A percentile compares a stretch with the other conserved stretches of the same genome.
Conservation (phyloP, 1,140 invertebrate species). For the Pogonus chalceus region DNA sequence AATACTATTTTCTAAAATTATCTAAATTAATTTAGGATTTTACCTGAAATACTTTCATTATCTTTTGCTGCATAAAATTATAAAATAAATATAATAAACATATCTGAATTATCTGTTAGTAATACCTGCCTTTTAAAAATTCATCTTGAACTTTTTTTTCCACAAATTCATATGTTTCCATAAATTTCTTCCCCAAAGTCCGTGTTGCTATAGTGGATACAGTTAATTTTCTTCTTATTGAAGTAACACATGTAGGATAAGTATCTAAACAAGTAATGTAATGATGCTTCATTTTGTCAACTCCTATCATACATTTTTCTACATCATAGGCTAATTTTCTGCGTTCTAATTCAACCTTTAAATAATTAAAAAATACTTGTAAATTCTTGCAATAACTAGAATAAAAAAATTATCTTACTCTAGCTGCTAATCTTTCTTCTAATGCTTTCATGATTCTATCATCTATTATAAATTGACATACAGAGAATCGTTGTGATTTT, state of each 20-base stretch:
- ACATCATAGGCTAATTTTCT: slow-evolving; percentile 46
- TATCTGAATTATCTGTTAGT: neutral
- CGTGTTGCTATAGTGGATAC: slow-evolving; percentile 51
- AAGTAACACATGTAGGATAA: slow-evolving; percentile 49
- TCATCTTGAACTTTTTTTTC: slow-evolving; percentile 44
- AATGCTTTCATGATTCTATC: neutral
- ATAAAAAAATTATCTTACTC: neutral
- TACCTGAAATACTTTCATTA: too few relatives aligned
- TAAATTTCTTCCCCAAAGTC: slow-evolving; percentile 46
- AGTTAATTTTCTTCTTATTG: slow-evolving; percentile 40
- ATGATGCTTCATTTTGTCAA: slow-evolving; percentile 59
- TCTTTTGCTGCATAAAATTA: too few relatives aligned
- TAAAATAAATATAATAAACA: neutral
- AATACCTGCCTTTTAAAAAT: slow-evolving; percentile 39
- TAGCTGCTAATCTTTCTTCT: neutral
- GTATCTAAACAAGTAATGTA: slow-evolving; percentile 58
- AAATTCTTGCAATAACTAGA: neutral
- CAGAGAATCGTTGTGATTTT: neutral
- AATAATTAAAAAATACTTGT: neutral
- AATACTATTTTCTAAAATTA: too few relatives aligned
- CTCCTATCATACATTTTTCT: slow-evolving; percentile 54
- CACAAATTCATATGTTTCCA: slow-evolving; percentile 42
- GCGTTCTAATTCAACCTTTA: slow-evolving; percentile 1
- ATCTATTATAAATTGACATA: neutral
- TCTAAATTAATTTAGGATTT: too few relatives aligned